Base-by-base conservation (phyloP, 1,140 invertebrate genomes). In the Steinernema feltiae region DNA sequence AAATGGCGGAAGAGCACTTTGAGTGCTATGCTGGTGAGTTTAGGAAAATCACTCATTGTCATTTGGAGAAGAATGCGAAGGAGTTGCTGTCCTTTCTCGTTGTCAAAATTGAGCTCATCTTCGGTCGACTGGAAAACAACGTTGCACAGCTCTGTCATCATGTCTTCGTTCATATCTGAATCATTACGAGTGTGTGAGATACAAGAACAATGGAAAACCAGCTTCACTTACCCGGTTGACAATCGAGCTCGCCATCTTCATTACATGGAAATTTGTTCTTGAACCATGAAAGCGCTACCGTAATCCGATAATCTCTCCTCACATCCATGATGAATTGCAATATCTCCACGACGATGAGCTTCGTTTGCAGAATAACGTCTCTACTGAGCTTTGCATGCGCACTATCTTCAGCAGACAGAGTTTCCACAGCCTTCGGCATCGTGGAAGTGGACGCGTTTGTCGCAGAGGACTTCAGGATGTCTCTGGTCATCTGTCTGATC, bases 1-100 rank as follows among this genome's bases (percentile, higher is more conserved):
- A 99, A 99, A 88, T 99, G 95, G 41, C 95, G 88, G 87, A 98
- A 98, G n/a, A 99, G 90, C 69, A 99, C 88, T 87, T 96, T 93
- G 24, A 99, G 88, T 1, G 97, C 93, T 15, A 95, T 94, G 32
- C 95, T 97, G 0, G 98, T 95, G 35, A 99, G 88, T 0, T 94
- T 91, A 27, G 94, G 94, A 87, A 97, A 97, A 87, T 98, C 95
- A 86, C 98, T 95, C 92, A 98, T 98, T 29, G 94, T 95, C 74
- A 99, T 89, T 88, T 98, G 95, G 15, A 99, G 89, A 1, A 99
- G 88, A 63, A 98, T 96, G 15, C 86, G 79, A 32, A 98, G 88
- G 85, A 98, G 96, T 81, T 94, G 95, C 80, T 93, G 90, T 0
- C 95, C 95, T 72, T 94, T 94, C 85, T 94, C 92, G 0, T 93